These are phyloP conservation scores for Drosophila falleni DNA, from an alignment of 2,888 invertebrate species.

Conservation along the genomic window DNA sequence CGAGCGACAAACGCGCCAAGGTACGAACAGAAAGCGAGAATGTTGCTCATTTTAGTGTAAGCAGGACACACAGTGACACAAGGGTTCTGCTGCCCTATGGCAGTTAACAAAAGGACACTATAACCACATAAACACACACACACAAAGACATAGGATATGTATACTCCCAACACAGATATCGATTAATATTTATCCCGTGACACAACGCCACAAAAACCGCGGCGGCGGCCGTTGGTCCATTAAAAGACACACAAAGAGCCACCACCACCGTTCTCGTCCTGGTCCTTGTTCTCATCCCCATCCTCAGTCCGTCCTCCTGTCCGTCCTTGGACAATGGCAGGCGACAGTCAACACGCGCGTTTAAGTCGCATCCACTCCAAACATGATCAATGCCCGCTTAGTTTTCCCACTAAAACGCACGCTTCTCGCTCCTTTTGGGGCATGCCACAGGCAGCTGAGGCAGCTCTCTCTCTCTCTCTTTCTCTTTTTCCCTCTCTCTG, in stretches of 20 bases:
- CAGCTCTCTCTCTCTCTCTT: constrained; percentile 36
- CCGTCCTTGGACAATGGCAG: constrained; percentile 48
- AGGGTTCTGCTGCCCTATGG: constrained; percentile 24
- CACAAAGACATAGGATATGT: constrained; percentile 13
- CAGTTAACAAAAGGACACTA: constrained; percentile 52
- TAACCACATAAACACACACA: constrained; percentile 31
- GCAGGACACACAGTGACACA: constrained; percentile 27
- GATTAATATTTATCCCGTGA: constrained; percentile 75
- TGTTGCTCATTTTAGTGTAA: constrained; percentile 66
- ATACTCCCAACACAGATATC: constrained; percentile 54
- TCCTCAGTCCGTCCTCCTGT: constrained; percentile 11
- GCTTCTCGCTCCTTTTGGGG: constrained; percentile 60
- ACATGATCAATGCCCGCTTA: constrained; percentile 59
- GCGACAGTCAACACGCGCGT: constrained; percentile 55
- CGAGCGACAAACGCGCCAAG: constrained; percentile 59
- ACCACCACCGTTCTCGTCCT: constrained; percentile 39
- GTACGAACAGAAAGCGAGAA: constrained; percentile 39
- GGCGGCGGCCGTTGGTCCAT: constrained; percentile 69
- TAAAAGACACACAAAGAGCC: constrained; percentile 61
- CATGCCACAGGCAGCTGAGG: constrained; percentile 63
- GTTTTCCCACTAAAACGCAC: constrained; percentile 64
- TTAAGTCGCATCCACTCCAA: constrained; percentile 51
- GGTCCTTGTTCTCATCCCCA: neutral
- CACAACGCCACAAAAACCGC: constrained; percentile 71
- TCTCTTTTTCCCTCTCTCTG: constrained; percentile 14